Conservation (phyloP, 2,888 invertebrate genomes). For the Cephus runcator region DNA sequence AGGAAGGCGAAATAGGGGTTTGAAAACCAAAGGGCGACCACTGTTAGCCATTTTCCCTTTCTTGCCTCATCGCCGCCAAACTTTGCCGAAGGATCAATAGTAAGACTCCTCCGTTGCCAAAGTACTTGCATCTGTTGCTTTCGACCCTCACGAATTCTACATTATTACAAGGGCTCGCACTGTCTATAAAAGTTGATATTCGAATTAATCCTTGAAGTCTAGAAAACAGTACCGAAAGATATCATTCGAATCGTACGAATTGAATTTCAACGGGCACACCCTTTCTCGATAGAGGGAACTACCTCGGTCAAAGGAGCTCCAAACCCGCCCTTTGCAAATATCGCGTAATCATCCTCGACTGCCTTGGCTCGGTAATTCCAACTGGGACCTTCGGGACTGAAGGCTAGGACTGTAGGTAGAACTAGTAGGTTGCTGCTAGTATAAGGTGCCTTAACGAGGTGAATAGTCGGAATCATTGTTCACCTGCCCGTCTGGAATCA, state of each 20-base stretch:
- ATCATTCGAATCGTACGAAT: neutral
- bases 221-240: too few relatives aligned
- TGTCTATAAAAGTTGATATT: neutral
- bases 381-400: neutral
- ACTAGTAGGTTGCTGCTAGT: neutral
- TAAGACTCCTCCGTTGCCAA: constrained; percentile 25
- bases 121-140: neutral
- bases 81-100: constrained; percentile 34
- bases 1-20: constrained; percentile 6
- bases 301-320: neutral
- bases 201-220: neutral
- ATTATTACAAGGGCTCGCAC: too few relatives aligned
- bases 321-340: neutral
- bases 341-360: neutral
- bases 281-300: neutral
- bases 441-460: neutral
- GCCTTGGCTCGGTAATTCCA: neutral
- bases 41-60: constrained; percentile 53
- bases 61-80: constrained; percentile 46
- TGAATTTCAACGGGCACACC: neutral
- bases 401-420: too few relatives aligned
- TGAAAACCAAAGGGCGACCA: constrained; percentile 30
- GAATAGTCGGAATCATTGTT: neutral
- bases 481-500: neutral
- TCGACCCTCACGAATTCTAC: neutral